phyloP scores from a whole-genome alignment of 2,888 invertebrate genomes.

The Cephus spinipes region DNA sequence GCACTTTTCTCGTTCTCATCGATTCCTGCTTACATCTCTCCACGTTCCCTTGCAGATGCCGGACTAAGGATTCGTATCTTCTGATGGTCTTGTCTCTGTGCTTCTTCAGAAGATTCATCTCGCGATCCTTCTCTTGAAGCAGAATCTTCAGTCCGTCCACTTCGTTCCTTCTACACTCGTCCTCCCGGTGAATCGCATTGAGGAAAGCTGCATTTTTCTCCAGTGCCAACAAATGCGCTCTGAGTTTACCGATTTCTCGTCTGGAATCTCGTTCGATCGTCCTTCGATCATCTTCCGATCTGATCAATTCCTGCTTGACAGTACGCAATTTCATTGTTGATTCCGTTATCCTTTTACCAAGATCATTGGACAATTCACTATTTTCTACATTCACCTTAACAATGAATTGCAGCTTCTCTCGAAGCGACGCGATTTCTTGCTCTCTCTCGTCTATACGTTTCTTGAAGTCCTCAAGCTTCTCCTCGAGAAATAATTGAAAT shows the following conservation, averaged over 20 bases:
- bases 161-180: constrained; percentile 36
- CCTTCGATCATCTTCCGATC: constrained; percentile 40
- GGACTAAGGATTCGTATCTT: constrained; percentile 48
- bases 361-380: constrained; percentile 35
- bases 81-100: constrained; percentile 45
- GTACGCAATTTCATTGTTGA: constrained; percentile 34
- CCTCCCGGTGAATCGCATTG: constrained; percentile 25
- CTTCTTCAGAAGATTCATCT: constrained; percentile 43
- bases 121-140: constrained; percentile 43
- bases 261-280: constrained; percentile 39
- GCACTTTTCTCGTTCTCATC: constrained; percentile 30
- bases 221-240: constrained; percentile 35
- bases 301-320: constrained; percentile 38
- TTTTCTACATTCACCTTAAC: constrained; percentile 38
- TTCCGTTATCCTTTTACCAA: constrained; percentile 40
- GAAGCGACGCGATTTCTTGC: constrained; percentile 37
- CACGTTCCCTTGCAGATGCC: constrained; percentile 40
- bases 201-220: constrained; percentile 44
- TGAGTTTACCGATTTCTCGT: constrained; percentile 40
- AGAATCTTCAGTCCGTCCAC: constrained; percentile 40
- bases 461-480: constrained; percentile 38
- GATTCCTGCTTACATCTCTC: constrained; percentile 32
- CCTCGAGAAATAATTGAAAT: constrained; percentile 39
- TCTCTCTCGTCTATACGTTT: constrained; percentile 41
- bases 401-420: constrained; percentile 32